phyloP scores from a whole-genome alignment of 2,797 vertebrate species.

The Smutsia temminckii region DNA sequence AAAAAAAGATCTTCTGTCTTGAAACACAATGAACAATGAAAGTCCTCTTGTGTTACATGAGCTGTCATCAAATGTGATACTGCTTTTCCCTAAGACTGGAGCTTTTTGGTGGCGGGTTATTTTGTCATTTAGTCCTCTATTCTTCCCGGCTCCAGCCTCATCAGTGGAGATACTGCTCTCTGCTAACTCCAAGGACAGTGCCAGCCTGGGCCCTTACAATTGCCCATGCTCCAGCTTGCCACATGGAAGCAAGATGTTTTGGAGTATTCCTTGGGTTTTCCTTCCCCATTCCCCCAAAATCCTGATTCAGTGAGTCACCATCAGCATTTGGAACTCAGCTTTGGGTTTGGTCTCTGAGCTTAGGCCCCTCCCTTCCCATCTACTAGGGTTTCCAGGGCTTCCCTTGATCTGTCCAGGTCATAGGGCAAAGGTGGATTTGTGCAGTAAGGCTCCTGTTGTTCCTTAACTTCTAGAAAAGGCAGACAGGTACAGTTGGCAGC shows the following conservation, averaged over 20 bases:
- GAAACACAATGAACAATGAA: constrained; percentile 82
- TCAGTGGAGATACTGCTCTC: constrained; percentile 72
- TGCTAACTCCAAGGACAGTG: constrained; percentile 56
- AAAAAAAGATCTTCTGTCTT: constrained; percentile 83
- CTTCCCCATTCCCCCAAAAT: background rate
- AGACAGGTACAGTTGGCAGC: background rate
- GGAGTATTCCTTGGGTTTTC: background rate
- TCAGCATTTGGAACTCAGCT: background rate
- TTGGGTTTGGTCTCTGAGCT: background rate
- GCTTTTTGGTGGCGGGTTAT: constrained; percentile 50
- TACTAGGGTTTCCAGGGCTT: background rate
- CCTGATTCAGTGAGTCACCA: background rate
- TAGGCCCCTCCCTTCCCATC: background rate
- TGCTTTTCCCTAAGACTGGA: constrained; percentile 80
- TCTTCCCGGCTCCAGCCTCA: constrained; percentile 81
- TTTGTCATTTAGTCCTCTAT: constrained; percentile 71
- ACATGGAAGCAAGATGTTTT: background rate
- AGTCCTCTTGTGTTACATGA: constrained; percentile 72
- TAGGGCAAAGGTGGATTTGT: background rate
- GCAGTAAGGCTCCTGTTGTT: background rate
- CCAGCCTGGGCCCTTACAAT: constrained; percentile 77
- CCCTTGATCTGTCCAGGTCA: background rate
- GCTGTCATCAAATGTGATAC: constrained; percentile 75
- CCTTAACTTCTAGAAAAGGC: background rate
- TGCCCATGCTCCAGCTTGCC: background rate